A percentile compares a stretch with the other conserved stretches of the same genome.
These are phyloP conservation scores for Sphyrna mokarran DNA, from an alignment of 2,113 vertebrate genomes.

Conservation along the genomic window DNA sequence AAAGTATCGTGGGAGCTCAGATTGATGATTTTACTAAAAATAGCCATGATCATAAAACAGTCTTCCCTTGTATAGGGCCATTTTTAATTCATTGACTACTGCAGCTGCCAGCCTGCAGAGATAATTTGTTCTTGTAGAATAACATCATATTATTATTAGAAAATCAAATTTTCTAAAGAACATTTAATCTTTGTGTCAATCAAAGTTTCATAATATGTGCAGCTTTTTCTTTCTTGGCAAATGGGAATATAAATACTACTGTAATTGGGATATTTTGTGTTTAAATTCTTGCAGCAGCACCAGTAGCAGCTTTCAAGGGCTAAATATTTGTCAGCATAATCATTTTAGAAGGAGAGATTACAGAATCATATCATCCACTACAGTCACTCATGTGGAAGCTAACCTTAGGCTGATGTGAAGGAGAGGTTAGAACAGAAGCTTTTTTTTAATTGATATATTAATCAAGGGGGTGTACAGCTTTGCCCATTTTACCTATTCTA, in stretches of 20 bases:
- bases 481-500: constrained; percentile 40
- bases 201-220: neutral
- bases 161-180: constrained; percentile 76
- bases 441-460: constrained; percentile 47
- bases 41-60: constrained; percentile 70
- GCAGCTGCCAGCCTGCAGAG: constrained; percentile 68
- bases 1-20: constrained; percentile 54
- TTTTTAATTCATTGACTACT: constrained; percentile 78
- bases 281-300: neutral
- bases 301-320: neutral
- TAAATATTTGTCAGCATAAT: constrained; percentile 34
- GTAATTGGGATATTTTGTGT: constrained; percentile 20
- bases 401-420: constrained; percentile 34
- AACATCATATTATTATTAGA: constrained; percentile 71
- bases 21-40: constrained; percentile 70
- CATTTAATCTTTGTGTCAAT: constrained; percentile 55
- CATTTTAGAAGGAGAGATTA: constrained; percentile 33
- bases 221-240: neutral
- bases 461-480: constrained; percentile 58
- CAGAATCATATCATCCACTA: constrained; percentile 16
- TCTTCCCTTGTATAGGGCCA: constrained; percentile 70
- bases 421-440: constrained; percentile 45
- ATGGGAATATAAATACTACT: neutral
- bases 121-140: constrained; percentile 74
- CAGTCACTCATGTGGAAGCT: constrained; percentile 24